Conservation (phyloP, 2,113 vertebrate species). For the Chaetura pelagica region DNA sequence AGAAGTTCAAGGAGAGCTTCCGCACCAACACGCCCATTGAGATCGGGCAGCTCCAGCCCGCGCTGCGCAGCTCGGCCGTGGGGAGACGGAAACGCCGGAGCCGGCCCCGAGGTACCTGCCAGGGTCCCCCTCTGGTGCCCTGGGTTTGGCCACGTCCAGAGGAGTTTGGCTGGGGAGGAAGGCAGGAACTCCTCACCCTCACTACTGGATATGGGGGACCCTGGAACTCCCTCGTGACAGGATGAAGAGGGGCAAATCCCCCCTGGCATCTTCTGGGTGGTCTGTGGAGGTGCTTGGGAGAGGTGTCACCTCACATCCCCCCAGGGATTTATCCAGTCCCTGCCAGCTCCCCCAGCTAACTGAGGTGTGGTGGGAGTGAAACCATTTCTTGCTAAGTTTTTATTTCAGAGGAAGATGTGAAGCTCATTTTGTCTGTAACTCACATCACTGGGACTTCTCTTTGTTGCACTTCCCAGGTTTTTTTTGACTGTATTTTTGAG, state of each 20-base stretch:
- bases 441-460: accelerated
- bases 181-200: neutral
- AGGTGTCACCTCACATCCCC: accelerated
- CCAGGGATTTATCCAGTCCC: neutral
- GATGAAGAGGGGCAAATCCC: neutral
- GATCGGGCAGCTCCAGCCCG: slow-evolving; percentile 90
- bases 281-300: neutral
- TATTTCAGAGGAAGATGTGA: neutral
- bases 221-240: accelerated
- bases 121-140: accelerated
- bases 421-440: neutral
- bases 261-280: accelerated
- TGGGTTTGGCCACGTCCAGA: accelerated
- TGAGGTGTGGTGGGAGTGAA: neutral
- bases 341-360: neutral
- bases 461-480: neutral
- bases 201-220: accelerated
- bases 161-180: neutral
- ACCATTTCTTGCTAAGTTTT: neutral
- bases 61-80: slow-evolving; percentile 83
- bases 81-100: slow-evolving; percentile 86
- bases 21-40: slow-evolving; percentile 90
- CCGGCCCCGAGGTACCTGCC: slow-evolving; percentile 91
- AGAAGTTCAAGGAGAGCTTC: slow-evolving; percentile 97
- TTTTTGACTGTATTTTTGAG: neutral